Base-by-base conservation (phyloP, 2,797 vertebrate genomes). In the Carduelis carduelis region DNA sequence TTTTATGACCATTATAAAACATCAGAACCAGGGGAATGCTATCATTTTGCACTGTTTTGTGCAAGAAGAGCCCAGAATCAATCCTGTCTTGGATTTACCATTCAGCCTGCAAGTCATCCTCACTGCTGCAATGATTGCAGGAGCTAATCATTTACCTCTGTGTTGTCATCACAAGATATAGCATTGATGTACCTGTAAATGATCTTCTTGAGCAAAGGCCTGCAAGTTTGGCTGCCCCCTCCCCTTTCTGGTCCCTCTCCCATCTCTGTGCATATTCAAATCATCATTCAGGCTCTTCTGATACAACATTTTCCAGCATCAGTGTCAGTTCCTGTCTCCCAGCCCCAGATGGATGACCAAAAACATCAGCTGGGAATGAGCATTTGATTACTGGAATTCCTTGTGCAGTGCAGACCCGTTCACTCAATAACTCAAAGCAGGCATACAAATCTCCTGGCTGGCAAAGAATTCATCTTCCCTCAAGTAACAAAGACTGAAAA, bases 1-100 rank as follows among this genome's bases (percentile, higher is more conserved):
- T 89, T 93, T 87, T 95, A 92, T 61, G 85, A 69, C 76, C 39
- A 92, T 90, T 90, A 86, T 81, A 90, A 91, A 89, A 65, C 61
- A 83, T 49, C 52, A 83, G 34, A 92, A 93, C 6, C 26, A 46
- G 59, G 55, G 87, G 87, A 86, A 96, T 94, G 87, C 35, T 71
- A 43, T 78, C 26, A 57, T 94, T 95, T 86, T 93, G 61, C 82
- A 59, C 53, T 47, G 37, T 2, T 92, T n/a, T 57, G 27, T 53
- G n/a, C n/a, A 71, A 75, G 69, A 92, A 61, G 43, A 86, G 65
- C 17, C 23, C 61, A 27, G 82, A 92, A 52, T 41, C 39, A 75
- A 46, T 69, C 44, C 47, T 79, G 26, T 35, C 39, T 65, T 60
- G 53, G 35, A 72, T 89, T 92, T 81, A 35, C 22, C 4, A 7